A percentile compares a stretch with the other conserved stretches of the same genome.
phyloP scores from a whole-genome alignment of 2,888 invertebrate genomes.

The Cerastis leucographa region DNA sequence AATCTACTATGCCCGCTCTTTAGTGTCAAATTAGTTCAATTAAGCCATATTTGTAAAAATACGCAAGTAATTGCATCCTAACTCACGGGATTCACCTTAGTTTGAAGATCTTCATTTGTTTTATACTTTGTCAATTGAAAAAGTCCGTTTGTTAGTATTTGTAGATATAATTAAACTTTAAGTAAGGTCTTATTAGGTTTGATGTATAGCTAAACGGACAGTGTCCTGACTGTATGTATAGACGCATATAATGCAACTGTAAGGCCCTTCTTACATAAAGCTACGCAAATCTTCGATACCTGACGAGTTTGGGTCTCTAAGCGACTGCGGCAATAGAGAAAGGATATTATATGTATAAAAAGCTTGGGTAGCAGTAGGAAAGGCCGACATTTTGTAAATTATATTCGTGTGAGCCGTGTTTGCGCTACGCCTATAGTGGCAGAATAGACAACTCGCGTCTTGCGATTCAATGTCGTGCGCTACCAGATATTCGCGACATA shows the following conservation, averaged over 20 bases:
- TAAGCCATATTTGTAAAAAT: conserved; percentile 6
- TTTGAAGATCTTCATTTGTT: neutral
- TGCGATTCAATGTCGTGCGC: too few relatives aligned
- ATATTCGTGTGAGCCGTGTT: too few relatives aligned
- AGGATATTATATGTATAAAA: too few relatives aligned
- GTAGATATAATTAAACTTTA: conserved; percentile 37
- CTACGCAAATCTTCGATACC: too few relatives aligned
- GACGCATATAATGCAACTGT: conserved; percentile 38
- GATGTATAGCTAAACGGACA: neutral
- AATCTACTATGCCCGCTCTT: neutral
- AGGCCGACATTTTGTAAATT: too few relatives aligned
- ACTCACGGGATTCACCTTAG: neutral
- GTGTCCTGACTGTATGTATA: conserved; percentile 7
- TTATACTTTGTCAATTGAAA: conserved; percentile 28
- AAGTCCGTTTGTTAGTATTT: conserved; percentile 16
- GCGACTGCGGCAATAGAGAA: too few relatives aligned
- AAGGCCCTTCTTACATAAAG: neutral
- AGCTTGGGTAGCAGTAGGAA: too few relatives aligned
- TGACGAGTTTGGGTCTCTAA: too few relatives aligned
- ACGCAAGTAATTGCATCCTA: neutral
- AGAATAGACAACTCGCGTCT: too few relatives aligned
- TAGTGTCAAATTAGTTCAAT: conserved; percentile 12
- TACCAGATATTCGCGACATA: too few relatives aligned
- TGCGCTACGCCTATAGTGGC: too few relatives aligned
- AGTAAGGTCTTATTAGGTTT: conserved; percentile 28